Evolutionary conservation across 1,140 invertebrate genomes (phyloP).

Genomic region (Armadillidium nasatum): DNA sequence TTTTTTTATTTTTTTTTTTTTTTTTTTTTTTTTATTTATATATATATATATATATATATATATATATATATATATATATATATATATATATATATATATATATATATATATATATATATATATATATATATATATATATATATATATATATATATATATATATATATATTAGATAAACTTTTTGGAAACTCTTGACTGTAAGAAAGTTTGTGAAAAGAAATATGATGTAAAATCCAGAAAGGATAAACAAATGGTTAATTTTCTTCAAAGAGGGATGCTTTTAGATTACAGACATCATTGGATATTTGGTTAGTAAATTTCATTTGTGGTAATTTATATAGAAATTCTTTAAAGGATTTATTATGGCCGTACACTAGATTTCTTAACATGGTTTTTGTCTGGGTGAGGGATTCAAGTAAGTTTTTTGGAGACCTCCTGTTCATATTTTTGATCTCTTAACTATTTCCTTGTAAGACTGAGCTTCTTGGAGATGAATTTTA

Average conservation of each 20-base stretch:
- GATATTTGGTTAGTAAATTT: conserved; percentile 75
- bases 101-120: conserved; percentile 29
- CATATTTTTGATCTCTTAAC: no score
- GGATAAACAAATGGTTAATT: conserved; percentile 66
- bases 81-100: conserved; percentile 13
- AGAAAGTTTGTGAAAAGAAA: conserved; percentile 63
- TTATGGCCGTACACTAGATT: no score
- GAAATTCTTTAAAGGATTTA: no score
- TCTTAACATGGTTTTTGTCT: no score
- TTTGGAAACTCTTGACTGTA: conserved; percentile 65
- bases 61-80: background rate
- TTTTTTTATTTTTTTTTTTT: conserved; percentile 14
- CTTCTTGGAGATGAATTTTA: no score
- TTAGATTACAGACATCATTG: conserved; percentile 98
- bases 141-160: conserved; percentile 26
- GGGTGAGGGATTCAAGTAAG: no score
- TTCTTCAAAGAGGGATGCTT: conserved; percentile 84
- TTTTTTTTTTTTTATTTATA: background rate
- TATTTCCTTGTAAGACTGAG: no score
- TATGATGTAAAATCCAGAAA: conserved; percentile 64
- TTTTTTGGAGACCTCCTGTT: no score
- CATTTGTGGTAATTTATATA: no score
- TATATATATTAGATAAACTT: conserved; percentile 53
- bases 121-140: conserved; percentile 31
- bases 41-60: background rate